Evolutionary conservation across 1,140 invertebrate genomes (phyloP).

Genomic region (Bombus waltoni): DNA sequence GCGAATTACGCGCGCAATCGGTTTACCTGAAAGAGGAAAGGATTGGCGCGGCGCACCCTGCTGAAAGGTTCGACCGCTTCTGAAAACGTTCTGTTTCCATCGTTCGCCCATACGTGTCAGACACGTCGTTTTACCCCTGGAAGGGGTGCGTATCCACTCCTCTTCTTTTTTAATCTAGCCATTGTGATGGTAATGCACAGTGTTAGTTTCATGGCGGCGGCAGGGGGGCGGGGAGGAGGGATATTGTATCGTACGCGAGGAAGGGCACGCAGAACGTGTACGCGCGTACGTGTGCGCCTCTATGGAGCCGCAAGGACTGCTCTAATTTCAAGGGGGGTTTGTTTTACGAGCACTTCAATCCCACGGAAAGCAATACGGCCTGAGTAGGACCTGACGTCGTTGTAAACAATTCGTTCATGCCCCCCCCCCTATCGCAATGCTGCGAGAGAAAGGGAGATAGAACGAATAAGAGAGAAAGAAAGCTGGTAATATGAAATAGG

Average conservation of each 20-base stretch:
- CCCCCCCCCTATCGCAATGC: neutral
- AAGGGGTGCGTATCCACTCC: conserved; percentile 67
- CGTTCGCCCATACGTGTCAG: conserved; percentile 72
- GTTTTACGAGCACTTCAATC: conserved; percentile 79
- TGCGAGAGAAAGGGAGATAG: neutral
- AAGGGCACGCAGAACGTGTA: conserved; percentile 51
- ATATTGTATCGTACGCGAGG: conserved; percentile 75
- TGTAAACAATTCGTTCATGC: conserved; percentile 57
- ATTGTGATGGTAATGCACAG: conserved; percentile 80
- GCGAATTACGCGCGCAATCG: conserved; percentile 69
- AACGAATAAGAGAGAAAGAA: neutral
- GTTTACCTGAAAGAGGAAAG: conserved; percentile 62
- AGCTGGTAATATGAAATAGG: conserved; percentile 45
- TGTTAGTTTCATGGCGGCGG: conserved; percentile 76
- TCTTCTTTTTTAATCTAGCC: conserved; percentile 80
- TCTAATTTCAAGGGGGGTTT: conserved; percentile 77
- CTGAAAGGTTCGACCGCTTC: conserved; percentile 62
- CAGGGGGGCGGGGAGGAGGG: conserved; percentile 31
- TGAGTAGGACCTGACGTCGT: conserved; percentile 74
- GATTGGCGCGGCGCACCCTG: conserved; percentile 43
- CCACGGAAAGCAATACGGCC: conserved; percentile 75
- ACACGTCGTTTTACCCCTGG: conserved; percentile 59
- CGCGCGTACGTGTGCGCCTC: conserved; percentile 25
- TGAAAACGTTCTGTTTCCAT: conserved; percentile 75
- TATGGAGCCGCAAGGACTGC: conserved; percentile 75